These are phyloP conservation scores for Rhynchomys soricoides DNA, from an alignment of 2,113 vertebrate genomes.

Conservation along the genomic window DNA sequence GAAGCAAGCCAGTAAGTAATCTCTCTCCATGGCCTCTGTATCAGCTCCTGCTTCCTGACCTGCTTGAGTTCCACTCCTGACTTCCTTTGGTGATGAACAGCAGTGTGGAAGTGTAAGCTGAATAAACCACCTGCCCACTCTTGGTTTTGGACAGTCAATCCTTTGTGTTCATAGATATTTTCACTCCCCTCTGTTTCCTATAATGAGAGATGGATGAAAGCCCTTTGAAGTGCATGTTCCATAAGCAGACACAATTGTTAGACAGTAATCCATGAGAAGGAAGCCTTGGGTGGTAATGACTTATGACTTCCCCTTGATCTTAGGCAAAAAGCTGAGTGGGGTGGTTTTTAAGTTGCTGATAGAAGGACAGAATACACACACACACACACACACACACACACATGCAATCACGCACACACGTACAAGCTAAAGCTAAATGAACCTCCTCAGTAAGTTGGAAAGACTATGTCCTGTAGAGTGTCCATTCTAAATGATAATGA, in stretches of 20 bases:
- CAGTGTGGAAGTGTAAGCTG: too few species aligned
- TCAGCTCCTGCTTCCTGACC: too few species aligned
- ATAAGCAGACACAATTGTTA: not conserved
- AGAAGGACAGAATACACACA: not conserved
- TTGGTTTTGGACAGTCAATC: not conserved
- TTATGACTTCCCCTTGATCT: not conserved
- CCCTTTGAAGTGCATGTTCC: not conserved
- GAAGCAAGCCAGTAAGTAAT: too few species aligned
- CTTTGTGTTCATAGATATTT: not conserved
- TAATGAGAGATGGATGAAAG: not conserved
- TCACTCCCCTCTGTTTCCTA: not conserved
- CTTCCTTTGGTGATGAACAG: too few species aligned
- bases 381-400: not conserved
- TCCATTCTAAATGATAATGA: not conserved
- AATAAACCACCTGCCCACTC: not conserved
- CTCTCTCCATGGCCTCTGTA: too few species aligned
- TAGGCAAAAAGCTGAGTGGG: too few species aligned
- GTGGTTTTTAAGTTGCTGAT: not conserved
- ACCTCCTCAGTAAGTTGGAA: not conserved
- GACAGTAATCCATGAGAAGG: not conserved
- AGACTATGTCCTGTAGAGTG: not conserved
- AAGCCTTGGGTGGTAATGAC: not conserved
- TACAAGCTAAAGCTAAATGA: not conserved
- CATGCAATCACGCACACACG: not conserved
- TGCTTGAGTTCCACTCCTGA: too few species aligned